Evolutionary conservation across 2,888 invertebrate genomes (phyloP), one percentile per base, ranked within the genome.

Genomic region (Drosophila bunnanda): DNA sequence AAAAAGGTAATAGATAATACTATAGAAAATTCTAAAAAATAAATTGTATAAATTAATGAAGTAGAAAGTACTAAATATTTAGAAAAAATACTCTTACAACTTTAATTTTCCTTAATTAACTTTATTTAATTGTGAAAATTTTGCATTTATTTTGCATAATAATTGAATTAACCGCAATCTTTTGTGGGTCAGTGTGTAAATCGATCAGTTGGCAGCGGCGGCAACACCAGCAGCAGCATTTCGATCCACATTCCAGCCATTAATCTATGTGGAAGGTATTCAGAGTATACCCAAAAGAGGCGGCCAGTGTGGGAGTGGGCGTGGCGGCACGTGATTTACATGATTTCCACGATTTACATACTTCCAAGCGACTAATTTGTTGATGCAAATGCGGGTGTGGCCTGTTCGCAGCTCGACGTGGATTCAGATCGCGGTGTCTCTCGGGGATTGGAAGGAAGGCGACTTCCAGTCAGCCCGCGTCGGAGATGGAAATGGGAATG

Each of bases 341-440:
- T 60, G 50, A 54, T 56, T 59, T 66, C 73, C 80, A 78, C 15
- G 41, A 54, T 56, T 62, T 60, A 77, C 80, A 78, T 78, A 80
- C 44, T 34, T 59, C 54, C 61, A 22, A 69, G 52, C 60, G 69
- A 44, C 71, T 79, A 76, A 79, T 69, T 76, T 76, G 72, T 73
- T 57, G 58, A 69, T 43, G 44, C 52, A 71, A 71, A 57, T 70
- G 41, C 44, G 80, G 80, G 74, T 77, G 83, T 75, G 80, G 77
- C 70, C 48, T 17, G 58, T 17, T 52, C 56, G 15, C 43, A 15
- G 50, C 25, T 44, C 36, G 25, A 38, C 17, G 43, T 28, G 28
- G 34, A n/a, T 15, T 34, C 32, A 5, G 28, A 28, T 46, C 32
- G 4, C 15, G 43, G 56, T 44, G 15, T 15, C 20, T 15, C 22